Conservation (phyloP, 37 sponge, comb jelly and placozoan species). For the Eunapius fragilis region DNA sequence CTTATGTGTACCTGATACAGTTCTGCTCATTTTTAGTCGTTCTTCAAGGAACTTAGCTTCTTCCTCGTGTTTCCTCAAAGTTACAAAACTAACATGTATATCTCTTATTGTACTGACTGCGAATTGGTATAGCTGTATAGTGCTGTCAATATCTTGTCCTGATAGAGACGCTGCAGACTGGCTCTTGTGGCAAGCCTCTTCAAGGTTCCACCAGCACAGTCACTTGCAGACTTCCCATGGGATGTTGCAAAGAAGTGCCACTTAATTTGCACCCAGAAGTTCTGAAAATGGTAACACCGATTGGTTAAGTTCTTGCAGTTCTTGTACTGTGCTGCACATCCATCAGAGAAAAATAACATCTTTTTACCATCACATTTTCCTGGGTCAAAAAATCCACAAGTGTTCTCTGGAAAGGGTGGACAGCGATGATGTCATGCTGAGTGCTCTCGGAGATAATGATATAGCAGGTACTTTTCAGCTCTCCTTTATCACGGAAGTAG, state of each 20-base stretch:
- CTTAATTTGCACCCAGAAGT: not conserved
- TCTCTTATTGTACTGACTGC: not conserved
- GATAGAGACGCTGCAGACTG: conserved; percentile 6
- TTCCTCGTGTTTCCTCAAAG: not conserved
- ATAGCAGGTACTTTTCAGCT: not conserved
- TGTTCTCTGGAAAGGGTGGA: not conserved
- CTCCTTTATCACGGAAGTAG: not conserved
- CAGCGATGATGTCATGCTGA: too few relatives aligned
- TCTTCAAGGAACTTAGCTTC: conserved; percentile 8
- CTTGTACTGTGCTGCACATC: not conserved
- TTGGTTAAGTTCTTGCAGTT: not conserved
- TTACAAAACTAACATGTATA: conserved; percentile 17
- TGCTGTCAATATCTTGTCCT: conserved; percentile 18
- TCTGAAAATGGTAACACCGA: not conserved
- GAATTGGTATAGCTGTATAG: conserved; percentile 19
- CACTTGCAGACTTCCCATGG: not conserved
- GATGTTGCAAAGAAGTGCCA: not conserved
- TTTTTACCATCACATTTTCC: not conserved
- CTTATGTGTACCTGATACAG: conserved; percentile 18
- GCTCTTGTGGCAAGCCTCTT: conserved; percentile 9
- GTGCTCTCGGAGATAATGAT: not conserved
- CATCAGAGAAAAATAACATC: not conserved
- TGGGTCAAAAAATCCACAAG: not conserved
- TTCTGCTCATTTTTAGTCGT: not conserved
- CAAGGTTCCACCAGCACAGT: not conserved